Conservation (phyloP, 1,140 invertebrate genomes). For the Alviniconcha marisindica region DNA sequence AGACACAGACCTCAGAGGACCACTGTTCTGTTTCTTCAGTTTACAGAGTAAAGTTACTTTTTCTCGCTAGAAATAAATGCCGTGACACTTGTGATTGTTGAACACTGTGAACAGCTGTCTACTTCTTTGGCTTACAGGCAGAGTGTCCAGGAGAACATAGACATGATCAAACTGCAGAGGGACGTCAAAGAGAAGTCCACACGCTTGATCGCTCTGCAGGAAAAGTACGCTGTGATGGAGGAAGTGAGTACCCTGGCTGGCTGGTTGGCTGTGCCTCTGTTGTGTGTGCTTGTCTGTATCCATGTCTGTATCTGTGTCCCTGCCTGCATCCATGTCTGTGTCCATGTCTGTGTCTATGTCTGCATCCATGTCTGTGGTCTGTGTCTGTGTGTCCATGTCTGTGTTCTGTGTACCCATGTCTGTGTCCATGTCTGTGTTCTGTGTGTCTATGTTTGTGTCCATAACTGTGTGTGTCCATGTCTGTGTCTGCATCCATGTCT, state of each 20-base stretch:
- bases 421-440: no score
- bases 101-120: no score
- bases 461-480: not conserved
- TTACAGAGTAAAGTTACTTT: no score
- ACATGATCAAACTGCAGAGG: constrained; percentile 77
- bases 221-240: constrained; percentile 74
- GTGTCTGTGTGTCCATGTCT: no score
- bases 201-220: constrained; percentile 71
- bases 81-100: no score
- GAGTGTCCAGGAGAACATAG: constrained; percentile 77
- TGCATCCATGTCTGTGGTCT: not conserved
- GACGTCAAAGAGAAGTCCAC: constrained; percentile 77
- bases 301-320: not conserved
- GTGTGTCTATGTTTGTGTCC: not conserved
- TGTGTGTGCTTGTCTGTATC: not conserved
- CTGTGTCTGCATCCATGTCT: not conserved
- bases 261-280: not conserved
- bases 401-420: no score
- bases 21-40: no score
- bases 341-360: not conserved
- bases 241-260: constrained; percentile 61
- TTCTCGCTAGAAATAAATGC: no score
- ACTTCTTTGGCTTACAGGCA: constrained; percentile 53
- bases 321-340: not conserved
- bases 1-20: no score